phyloP scores from a whole-genome alignment of 2,797 vertebrate species.

The Neostethus bicornis region DNA sequence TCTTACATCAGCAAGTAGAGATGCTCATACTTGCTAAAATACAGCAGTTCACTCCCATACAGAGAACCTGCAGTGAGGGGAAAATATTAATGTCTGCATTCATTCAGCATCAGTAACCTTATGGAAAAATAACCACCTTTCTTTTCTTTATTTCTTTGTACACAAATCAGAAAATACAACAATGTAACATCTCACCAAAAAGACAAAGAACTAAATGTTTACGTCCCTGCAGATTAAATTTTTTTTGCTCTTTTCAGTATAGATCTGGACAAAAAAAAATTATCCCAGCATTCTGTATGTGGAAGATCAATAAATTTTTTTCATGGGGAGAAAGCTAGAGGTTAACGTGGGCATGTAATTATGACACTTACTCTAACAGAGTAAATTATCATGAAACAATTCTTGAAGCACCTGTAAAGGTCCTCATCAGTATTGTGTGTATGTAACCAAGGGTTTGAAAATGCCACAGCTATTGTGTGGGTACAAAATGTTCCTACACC shows the following conservation, averaged over 20 bases:
- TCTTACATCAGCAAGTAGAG: conserved; percentile 27
- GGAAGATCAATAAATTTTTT: conserved; percentile 76
- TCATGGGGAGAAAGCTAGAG: conserved; percentile 58
- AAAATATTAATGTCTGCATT: conserved; percentile 16
- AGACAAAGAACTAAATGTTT: conserved; percentile 1
- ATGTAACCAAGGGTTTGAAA: conserved; percentile 15
- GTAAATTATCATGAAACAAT: conserved; percentile 57
- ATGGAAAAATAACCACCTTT: not conserved
- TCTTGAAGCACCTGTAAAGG: conserved; percentile 32
- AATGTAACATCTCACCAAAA: not conserved
- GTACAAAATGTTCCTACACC: conserved; percentile 12
- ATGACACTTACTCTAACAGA: conserved; percentile 70
- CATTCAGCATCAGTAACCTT: conserved; percentile 18
- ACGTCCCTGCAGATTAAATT: conserved; percentile 21
- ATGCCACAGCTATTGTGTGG: conserved; percentile 19
- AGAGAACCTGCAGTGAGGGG: conserved; percentile 27
- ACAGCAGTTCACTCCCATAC: conserved; percentile 23
- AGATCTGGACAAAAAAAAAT: conserved; percentile 53
- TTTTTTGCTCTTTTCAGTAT: conserved; percentile 20
- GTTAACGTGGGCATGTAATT: conserved; percentile 54
- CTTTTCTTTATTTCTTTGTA: not conserved
- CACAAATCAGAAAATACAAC: not conserved
- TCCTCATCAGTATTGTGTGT: conserved; percentile 31
- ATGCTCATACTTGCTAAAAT: conserved; percentile 5
- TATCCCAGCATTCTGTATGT: conserved; percentile 60